phyloP scores from a whole-genome alignment of 2,113 vertebrate genomes.

The Shinisaurus crocodilurus region DNA sequence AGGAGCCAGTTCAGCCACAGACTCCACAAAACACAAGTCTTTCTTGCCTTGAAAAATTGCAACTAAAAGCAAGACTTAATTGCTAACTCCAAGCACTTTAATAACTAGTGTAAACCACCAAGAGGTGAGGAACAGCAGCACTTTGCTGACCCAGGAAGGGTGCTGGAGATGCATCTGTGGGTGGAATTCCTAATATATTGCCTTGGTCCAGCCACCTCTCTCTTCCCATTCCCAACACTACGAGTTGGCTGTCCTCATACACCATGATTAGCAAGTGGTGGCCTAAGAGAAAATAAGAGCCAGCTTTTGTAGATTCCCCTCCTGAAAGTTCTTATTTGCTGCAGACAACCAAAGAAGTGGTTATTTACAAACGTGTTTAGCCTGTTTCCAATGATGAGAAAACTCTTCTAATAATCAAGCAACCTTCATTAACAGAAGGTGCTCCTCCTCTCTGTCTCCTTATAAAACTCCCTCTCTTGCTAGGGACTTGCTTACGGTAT shows the following conservation, averaged over 20 bases:
- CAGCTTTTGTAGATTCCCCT: no score
- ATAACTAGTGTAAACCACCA: fast-evolving
- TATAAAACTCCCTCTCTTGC: not conserved
- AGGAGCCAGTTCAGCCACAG: not conserved
- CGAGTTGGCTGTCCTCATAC: not conserved
- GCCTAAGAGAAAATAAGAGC: no score
- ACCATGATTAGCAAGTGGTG: not conserved
- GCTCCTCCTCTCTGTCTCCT: not conserved
- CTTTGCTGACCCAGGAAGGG: not conserved
- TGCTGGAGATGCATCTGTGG: not conserved
- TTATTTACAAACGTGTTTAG: not conserved
- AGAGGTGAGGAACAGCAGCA: not conserved
- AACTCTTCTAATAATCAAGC: not conserved
- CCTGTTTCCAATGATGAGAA: not conserved
- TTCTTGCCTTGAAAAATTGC: fast-evolving
- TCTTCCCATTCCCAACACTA: not conserved
- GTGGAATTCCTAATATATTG: no score
- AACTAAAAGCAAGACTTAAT: fast-evolving
- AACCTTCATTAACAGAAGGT: no score
- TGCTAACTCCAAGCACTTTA: not conserved
- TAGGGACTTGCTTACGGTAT: not conserved
- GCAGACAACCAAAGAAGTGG: not conserved
- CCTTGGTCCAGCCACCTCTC: not conserved
- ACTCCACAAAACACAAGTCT: not conserved
- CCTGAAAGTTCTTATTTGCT: not conserved